Percentiles rank a stretch among this genome's conserved stretches.
Evolutionary conservation across 2,797 vertebrate species (phyloP).

Genomic region (Lycodopsis pacificus): DNA sequence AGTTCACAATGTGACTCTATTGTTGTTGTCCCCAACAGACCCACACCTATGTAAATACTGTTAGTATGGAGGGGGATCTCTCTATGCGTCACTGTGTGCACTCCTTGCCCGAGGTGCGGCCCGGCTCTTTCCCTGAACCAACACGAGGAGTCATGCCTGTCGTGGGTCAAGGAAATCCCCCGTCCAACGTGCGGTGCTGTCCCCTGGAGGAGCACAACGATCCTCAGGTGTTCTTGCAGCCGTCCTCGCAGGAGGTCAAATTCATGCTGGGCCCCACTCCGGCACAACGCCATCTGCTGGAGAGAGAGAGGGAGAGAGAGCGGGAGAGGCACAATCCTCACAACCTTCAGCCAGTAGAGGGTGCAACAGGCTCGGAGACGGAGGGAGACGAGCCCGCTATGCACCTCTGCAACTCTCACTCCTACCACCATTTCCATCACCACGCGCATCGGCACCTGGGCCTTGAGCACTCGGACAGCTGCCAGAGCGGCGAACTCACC

Average conservation of each 20-base stretch:
- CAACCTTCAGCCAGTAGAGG: conserved; percentile 81
- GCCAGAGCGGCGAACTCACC: conserved; percentile 82
- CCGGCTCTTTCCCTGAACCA: conserved; percentile 85
- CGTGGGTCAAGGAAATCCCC: conserved; percentile 76
- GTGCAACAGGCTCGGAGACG: conserved; percentile 83
- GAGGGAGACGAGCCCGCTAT: conserved; percentile 82
- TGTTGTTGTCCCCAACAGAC: conserved; percentile 81
- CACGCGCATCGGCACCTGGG: conserved; percentile 86
- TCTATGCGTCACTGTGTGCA: conserved; percentile 92
- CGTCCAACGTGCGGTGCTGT: conserved; percentile 85
- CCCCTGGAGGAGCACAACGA: conserved; percentile 89
- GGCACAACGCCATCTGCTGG: conserved; percentile 87
- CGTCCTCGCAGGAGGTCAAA: conserved; percentile 92
- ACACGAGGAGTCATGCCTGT: conserved; percentile 78
- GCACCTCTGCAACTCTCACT: conserved; percentile 85
- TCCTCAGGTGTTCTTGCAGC: conserved; percentile 94
- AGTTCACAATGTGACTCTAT: conserved; percentile 5
- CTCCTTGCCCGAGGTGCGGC: conserved; percentile 91
- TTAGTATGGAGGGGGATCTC: conserved; percentile 90
- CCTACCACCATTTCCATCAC: conserved; percentile 86
- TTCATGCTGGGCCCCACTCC: conserved; percentile 93
- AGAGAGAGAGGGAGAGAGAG: conserved; percentile 86
- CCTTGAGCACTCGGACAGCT: conserved; percentile 84
- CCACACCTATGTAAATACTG: conserved; percentile 98
- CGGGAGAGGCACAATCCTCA: conserved; percentile 80